Evolutionary conservation across 2,888 invertebrate species (phyloP).

Genomic region (Ormyrus labotus): DNA sequence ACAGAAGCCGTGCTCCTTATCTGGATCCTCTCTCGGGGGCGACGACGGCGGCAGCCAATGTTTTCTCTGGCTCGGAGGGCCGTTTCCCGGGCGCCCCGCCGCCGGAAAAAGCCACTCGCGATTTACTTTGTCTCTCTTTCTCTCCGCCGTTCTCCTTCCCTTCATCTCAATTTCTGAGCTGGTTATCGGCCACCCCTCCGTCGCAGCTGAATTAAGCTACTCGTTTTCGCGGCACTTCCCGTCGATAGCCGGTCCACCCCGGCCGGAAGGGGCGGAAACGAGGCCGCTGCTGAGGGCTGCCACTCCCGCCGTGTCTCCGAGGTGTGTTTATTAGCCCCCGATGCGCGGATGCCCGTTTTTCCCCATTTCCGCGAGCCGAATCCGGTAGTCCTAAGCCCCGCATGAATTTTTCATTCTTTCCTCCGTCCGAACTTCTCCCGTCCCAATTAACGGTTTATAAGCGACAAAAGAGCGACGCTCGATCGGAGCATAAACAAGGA

Average conservation of each 20-base stretch:
- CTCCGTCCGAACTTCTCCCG: too few relatives aligned
- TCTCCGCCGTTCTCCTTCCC: background rate
- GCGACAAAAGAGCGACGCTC: background rate
- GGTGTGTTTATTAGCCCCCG: background rate
- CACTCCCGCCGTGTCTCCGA: background rate
- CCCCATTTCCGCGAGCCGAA: slow-evolving; percentile 46
- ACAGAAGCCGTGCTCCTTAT: too few relatives aligned
- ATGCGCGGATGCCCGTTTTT: slow-evolving; percentile 23
- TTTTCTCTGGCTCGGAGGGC: slow-evolving; percentile 48
- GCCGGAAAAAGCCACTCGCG: slow-evolving; percentile 20
- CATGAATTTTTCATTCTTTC: slow-evolving; percentile 32
- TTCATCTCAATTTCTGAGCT: slow-evolving; percentile 34
- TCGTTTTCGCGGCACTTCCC: slow-evolving; percentile 52
- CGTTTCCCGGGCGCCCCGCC: slow-evolving; percentile 36
- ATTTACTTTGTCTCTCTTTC: slow-evolving; percentile 28
- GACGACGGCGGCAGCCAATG: slow-evolving; percentile 23
- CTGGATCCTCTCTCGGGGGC: slow-evolving; percentile 40
- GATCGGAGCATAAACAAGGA: background rate
- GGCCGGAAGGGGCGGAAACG: slow-evolving; percentile 28
- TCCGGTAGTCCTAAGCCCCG: slow-evolving; percentile 19
- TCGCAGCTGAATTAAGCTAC: slow-evolving; percentile 48
- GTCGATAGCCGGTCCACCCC: slow-evolving; percentile 16
- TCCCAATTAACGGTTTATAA: background rate
- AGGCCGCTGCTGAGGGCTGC: background rate
- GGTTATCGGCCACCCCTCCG: background rate